phyloP scores from a whole-genome alignment of 2,888 invertebrate genomes.

The Dasypogon diadema region DNA sequence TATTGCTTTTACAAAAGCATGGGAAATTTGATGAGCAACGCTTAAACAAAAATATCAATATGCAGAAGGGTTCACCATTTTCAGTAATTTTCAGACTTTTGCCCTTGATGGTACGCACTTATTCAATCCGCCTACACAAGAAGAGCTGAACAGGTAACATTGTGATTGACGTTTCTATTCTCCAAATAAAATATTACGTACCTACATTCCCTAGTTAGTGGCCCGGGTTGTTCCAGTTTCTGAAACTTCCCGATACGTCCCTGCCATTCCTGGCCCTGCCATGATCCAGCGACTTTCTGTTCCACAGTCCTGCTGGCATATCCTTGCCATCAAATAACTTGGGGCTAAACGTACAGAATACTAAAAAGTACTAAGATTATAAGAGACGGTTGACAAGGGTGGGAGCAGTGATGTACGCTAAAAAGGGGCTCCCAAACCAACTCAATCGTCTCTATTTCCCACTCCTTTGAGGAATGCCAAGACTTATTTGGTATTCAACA shows the following conservation, averaged over 20 bases:
- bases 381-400: neutral
- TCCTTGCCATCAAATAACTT: conserved; percentile 48
- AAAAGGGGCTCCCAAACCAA: conserved; percentile 6
- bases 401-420: conserved; percentile 11
- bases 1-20: neutral
- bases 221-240: conserved; percentile 28
- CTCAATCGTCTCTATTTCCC: conserved; percentile 35
- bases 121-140: neutral
- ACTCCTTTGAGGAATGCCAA: neutral
- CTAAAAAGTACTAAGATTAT: conserved; percentile 35
- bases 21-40: neutral
- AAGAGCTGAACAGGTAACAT: conserved; percentile 12
- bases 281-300: conserved; percentile 30
- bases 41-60: neutral
- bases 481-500: conserved; percentile 44
- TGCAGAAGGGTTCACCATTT: neutral
- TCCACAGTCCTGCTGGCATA: conserved; percentile 33
- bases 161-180: conserved; percentile 44
- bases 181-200: conserved; percentile 36
- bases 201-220: conserved; percentile 33
- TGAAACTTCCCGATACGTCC: conserved; percentile 17
- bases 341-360: conserved; percentile 42
- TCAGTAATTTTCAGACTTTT: neutral
- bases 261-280: neutral
- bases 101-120: neutral